Evolutionary conservation across 1,140 invertebrate genomes (phyloP), one percentile per base, ranked within the genome.

Genomic region (Lordiphosa mommai): DNA sequence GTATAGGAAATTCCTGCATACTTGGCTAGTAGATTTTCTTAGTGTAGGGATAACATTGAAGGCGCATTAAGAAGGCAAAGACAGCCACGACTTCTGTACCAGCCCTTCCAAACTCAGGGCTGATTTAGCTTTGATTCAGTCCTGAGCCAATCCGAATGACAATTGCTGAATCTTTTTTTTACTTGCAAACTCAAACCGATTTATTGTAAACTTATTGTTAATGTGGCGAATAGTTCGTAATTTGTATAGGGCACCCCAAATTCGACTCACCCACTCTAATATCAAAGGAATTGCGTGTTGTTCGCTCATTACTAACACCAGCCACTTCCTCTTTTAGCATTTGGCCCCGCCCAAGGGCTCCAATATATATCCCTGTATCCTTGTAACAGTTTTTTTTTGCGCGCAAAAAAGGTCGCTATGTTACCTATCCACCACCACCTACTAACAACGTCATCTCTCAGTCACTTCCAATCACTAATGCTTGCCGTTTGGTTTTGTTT

Each of bases 211-310:
- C n/a, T n/a, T n/a, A n/a, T n/a, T n/a, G n/a, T n/a, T n/a, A n/a
- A n/a, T n/a, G n/a, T n/a, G n/a, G n/a, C n/a, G n/a, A n/a, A n/a
- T n/a, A n/a, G n/a, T n/a, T n/a, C n/a, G n/a, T n/a, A n/a, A n/a
- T n/a, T n/a, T n/a, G n/a, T 37, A 13, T n/a, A 59, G 60, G 5
- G 40, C 49, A 72, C 4, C 1, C 1, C 4, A 5, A 16, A 10
- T 23, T 60, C 40, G 52, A 12, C 30, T 30, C 14, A 0, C 4
- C 20, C 16, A 3, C 7, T 13, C 23, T 1, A 52, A 43, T 40
- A 36, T 61, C 65, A 68, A 55, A 38, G 61, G 44, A 29, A 34
- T 80, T 74, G 76, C 76, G 72, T 82, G 76, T 56, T 68, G 38
- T 27, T 32, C 40, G 34, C 52, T 56, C 55, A 84, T 82, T 82